Conservation (phyloP, 1,140 invertebrate genomes). For the Leptopilina clavipes region DNA sequence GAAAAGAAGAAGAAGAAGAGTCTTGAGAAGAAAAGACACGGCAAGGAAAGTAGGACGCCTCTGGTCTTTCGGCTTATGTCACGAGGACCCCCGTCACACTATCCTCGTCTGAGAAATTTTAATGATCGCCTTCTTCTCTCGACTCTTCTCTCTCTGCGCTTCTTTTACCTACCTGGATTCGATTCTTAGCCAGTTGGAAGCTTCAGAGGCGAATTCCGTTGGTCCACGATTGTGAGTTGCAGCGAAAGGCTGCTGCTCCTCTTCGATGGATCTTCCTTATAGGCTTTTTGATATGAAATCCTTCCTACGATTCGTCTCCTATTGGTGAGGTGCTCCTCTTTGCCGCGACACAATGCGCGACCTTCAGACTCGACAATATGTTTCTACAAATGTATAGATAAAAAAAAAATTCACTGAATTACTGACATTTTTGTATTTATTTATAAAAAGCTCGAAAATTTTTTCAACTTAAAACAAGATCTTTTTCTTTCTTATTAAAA, state of each 20-base stretch:
- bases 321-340: neutral
- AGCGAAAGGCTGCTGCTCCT: conserved; percentile 51
- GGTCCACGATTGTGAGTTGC: conserved; percentile 39
- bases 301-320: conserved; percentile 41
- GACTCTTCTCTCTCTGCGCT: conserved; percentile 52
- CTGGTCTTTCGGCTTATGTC: conserved; percentile 59
- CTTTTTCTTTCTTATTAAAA: too few species aligned
- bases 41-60: conserved; percentile 62
- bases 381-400: neutral
- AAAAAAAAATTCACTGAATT: too few species aligned
- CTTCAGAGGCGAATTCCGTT: conserved; percentile 58
- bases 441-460: too few species aligned
- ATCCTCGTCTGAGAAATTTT: conserved; percentile 62
- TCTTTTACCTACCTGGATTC: conserved; percentile 62
- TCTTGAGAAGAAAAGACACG: conserved; percentile 20
- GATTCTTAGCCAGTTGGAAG: conserved; percentile 62
- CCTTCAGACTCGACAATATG: neutral
- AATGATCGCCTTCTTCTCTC: conserved; percentile 62
- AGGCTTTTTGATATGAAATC: conserved; percentile 19
- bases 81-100: conserved; percentile 54
- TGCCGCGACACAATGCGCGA: neutral
- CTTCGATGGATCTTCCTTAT: conserved; percentile 42
- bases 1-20: conserved; percentile 35
- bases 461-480: too few species aligned
- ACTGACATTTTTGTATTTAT: too few species aligned